These are phyloP conservation scores for Holcopasites calliopsidis DNA, from an alignment of 1,140 invertebrate species.

Conservation along the genomic window DNA sequence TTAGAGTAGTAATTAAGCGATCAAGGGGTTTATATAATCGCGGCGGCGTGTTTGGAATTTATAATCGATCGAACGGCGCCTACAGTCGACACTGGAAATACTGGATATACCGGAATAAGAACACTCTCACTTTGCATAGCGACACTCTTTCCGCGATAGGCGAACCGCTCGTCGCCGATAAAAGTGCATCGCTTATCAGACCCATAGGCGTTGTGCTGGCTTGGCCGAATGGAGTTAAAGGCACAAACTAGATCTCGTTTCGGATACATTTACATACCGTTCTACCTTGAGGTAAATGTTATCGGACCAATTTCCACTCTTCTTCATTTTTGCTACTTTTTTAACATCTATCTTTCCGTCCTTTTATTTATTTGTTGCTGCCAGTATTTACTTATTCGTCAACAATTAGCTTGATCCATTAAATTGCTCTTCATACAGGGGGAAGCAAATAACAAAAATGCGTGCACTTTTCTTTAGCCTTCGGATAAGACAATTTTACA, in stretches of 20 bases:
- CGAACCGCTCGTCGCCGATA: conserved; percentile 1
- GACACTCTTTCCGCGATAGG: conserved; percentile 22
- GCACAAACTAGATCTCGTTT: not conserved
- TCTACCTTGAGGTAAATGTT: not conserved
- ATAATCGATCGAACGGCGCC: conserved; percentile 52
- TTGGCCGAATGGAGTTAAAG: not conserved
- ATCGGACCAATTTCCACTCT: not conserved
- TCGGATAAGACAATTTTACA: not conserved
- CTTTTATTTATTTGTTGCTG: no score
- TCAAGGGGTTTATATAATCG: conserved; percentile 51
- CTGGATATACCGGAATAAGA: conserved; percentile 63
- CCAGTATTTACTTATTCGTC: no score
- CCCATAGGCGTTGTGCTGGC: not conserved
- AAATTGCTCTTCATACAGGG: no score
- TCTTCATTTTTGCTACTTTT: not conserved
- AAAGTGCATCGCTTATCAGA: conserved; percentile 1
- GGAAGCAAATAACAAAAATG: no score
- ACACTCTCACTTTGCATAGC: conserved; percentile 45
- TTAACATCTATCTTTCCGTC: no score
- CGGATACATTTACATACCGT: not conserved
- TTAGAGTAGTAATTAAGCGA: conserved; percentile 56
- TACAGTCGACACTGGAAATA: conserved; percentile 54
- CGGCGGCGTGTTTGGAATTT: conserved; percentile 31
- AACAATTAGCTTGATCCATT: no score
- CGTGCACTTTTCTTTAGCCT: no score